Percentiles rank a stretch among this genome's conserved stretches.
Evolutionary conservation across 2,113 vertebrate species (phyloP).

Genomic region (Rattus rattus): DNA sequence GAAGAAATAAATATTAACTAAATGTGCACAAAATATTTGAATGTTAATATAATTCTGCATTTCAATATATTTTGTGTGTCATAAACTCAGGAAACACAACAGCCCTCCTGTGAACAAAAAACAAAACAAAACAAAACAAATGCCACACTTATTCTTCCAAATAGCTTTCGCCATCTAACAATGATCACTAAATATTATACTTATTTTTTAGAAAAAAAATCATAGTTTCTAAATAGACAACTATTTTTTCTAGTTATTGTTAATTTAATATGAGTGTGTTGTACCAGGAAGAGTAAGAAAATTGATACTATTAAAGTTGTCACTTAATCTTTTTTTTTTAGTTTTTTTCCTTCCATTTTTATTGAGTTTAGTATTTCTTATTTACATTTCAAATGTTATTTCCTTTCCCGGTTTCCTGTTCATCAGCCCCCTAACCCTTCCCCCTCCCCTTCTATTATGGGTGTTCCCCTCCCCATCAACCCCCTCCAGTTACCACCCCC

Average conservation of each 20-base stretch:
- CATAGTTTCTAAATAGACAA: neutral
- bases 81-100: neutral
- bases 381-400: too few species aligned
- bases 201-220: neutral
- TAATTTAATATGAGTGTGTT: neutral
- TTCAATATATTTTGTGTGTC: neutral
- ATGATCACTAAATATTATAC: neutral
- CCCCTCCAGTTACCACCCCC: too few species aligned
- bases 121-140: neutral
- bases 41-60: neutral
- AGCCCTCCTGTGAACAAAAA: neutral
- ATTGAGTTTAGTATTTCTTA: too few species aligned
- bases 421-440: too few species aligned
- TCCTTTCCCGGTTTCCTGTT: too few species aligned
- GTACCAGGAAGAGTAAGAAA: neutral
- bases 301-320: constrained; percentile 47
- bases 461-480: too few species aligned
- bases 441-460: too few species aligned
- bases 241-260: constrained; percentile 1
- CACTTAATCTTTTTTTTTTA: neutral
- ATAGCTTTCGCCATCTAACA: neutral
- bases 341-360: too few species aligned
- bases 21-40: neutral
- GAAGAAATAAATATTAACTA: constrained; percentile 23
- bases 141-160: neutral